Percentiles rank a stretch among this genome's conserved stretches.
Evolutionary conservation across 2,797 vertebrate genomes (phyloP).

Genomic region (Melanotaenia nigrans): DNA sequence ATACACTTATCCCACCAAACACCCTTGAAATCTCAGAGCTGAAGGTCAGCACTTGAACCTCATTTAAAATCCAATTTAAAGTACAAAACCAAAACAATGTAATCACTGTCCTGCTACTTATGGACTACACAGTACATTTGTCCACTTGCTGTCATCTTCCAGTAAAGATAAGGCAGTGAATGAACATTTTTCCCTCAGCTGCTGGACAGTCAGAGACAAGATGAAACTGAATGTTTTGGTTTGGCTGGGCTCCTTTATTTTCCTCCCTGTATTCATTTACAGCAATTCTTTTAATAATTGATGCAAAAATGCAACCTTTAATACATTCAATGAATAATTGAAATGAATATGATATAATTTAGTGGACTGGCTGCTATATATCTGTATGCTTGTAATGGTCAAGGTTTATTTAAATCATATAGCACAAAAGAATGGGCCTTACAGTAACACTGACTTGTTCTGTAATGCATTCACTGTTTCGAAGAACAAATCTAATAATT

Average conservation of each 20-base stretch:
- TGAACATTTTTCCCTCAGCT: constrained; percentile 1
- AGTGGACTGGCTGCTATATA: constrained; percentile 61
- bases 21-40: constrained; percentile 17
- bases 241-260: constrained; percentile 25
- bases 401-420: constrained; percentile 63
- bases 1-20: not conserved
- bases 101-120: constrained; percentile 25
- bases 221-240: constrained; percentile 31
- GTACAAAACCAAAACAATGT: constrained; percentile 36
- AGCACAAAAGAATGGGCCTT: constrained; percentile 39
- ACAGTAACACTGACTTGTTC: constrained; percentile 1
- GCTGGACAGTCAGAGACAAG: constrained; percentile 12
- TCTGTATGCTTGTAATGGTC: constrained; percentile 50
- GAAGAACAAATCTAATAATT: constrained; percentile 18
- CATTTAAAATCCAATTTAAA: constrained; percentile 43
- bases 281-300: constrained; percentile 65
- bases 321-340: constrained; percentile 74
- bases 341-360: constrained; percentile 68
- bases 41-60: constrained; percentile 34
- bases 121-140: constrained; percentile 31
- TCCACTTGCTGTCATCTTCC: constrained; percentile 25
- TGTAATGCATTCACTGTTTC: not conserved
- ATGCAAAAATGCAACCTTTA: constrained; percentile 70
- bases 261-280: constrained; percentile 54
- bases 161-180: constrained; percentile 27